Conservation (phyloP, 2,113 vertebrate species). For the Amazona guildingii region DNA sequence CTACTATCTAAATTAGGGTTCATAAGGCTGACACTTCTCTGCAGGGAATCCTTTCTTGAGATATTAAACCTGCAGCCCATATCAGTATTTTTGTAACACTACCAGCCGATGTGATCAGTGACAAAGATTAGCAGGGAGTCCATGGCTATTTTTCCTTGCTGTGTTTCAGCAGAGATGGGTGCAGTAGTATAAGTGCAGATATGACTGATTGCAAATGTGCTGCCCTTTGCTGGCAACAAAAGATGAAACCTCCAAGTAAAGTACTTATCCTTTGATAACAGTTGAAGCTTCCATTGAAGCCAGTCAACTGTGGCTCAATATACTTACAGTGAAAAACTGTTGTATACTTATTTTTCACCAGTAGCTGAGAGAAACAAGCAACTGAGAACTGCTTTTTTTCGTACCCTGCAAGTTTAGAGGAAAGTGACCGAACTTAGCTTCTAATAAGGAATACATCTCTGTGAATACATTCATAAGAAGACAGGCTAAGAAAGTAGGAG, state of each 20-base stretch:
- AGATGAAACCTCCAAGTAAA: not conserved
- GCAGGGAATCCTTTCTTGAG: slow-evolving; percentile 27
- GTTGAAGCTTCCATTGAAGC: not conserved
- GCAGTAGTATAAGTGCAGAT: not conserved
- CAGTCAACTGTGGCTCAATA: not conserved
- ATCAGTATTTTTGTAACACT: slow-evolving; percentile 36
- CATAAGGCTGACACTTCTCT: slow-evolving; percentile 32
- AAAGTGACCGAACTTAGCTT: not conserved
- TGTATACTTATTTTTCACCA: not conserved
- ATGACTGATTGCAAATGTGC: not conserved
- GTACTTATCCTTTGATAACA: not conserved
- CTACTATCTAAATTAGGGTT: slow-evolving; percentile 57
- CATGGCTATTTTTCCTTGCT: not conserved
- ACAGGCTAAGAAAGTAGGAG: too few species aligned
- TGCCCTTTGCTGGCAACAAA: not conserved
- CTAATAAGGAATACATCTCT: not conserved
- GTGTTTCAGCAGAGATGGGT: not conserved
- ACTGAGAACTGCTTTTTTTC: not conserved
- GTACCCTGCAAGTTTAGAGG: not conserved
- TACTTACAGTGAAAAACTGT: not conserved
- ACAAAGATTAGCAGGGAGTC: slow-evolving; percentile 30
- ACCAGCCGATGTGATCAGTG: not conserved
- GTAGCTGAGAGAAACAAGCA: not conserved
- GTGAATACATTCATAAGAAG: not conserved
- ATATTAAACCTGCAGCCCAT: slow-evolving; percentile 31